Evolutionary conservation across 2,888 invertebrate genomes (phyloP), one percentile per base, ranked within the genome.

Genomic region (Carabus problematicus): DNA sequence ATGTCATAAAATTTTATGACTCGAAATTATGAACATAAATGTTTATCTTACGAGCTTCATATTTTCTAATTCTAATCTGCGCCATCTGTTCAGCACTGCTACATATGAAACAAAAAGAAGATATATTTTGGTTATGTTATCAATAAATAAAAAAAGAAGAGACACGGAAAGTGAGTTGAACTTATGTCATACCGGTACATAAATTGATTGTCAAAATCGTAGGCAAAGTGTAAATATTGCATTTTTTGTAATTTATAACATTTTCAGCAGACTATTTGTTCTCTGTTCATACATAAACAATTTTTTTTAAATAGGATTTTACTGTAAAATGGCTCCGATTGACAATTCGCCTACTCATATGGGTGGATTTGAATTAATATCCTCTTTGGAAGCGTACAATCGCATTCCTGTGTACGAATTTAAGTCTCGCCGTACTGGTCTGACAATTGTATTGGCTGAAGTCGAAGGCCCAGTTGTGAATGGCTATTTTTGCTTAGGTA

Each of bases 391-490:
- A 79, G 89, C 90, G 0, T 90, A 90, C 74, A 88, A 89, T 76
- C 85, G 87, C 66, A 88, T 94, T 77, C 92, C 92, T 11, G 90
- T 94, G 1, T 88, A 88, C 72, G 93, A 94, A 81, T 95, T 92
- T 81, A 87, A 88, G 74, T 94, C 94, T 0, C 86, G 85, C 70
- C 87, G 85, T 75, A 94, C 95, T 43, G 95, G 94, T 11, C 81
- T 96, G 49, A 91, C 90, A 4, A 89, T 96, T 49, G 90, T 92
- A 66, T 88, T 95, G 72, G 94, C 93, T 8, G 90, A 94, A 79
- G 91, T 95, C 4, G 93, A 94, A 74, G 95, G 95, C 0, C 96
- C 96, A n/a, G 84, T 95, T 42, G 94, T 96, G 3, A 91, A 92
- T 79, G 95, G 95, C 64, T 93, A 90, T 79, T 92, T 96, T 79